Evolutionary conservation across 2,888 invertebrate species (phyloP), one percentile per base, ranked within the genome.

Genomic region (Blera fallax): DNA sequence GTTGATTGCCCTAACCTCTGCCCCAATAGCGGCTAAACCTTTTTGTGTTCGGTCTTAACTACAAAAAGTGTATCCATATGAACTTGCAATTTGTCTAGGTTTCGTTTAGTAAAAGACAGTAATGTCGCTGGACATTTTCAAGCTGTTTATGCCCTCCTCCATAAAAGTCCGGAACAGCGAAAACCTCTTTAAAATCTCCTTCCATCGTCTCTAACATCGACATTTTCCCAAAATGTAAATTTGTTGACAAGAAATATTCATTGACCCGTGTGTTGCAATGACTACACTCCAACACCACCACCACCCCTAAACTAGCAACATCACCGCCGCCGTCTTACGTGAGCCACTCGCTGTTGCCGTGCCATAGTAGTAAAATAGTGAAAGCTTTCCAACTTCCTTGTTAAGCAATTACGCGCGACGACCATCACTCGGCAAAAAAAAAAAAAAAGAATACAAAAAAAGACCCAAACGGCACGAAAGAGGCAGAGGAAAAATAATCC

Each of bases 341-440:
- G 70, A 65, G 43, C 77, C 56, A 58, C 70, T 70, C 65, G 64
- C 69, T 81, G 70, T 65, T 78, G 76, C 69, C 64, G 56, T 69
- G 48, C 70, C 45, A 72, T 40, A 56, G 50, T 50, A 64, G 48
- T 18, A 16, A 72, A 64, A 62, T 48, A 73, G 73, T 79, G 79
- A 84, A 84, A 84, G 79, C 83, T 84, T 84, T 79, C 45, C 83
- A 79, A 79, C 83, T 84, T 84, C 83, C 83, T 84, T 84, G 83
- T 84, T 84, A 74, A 84, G 79, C 83, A 79, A 84, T 84, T 84
- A 84, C 79, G 83, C 62, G 67, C 65, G 54, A 69, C 73, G 73
- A 74, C 83, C 40, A 84, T 65, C 69, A 34, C 62, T 76, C 56
- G 34, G 48, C 64, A 45, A 2, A 7, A 34, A 32, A 27, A 60